Evolutionary conservation across 2,888 invertebrate genomes (phyloP).

Genomic region (Willowsia nigromaculata): DNA sequence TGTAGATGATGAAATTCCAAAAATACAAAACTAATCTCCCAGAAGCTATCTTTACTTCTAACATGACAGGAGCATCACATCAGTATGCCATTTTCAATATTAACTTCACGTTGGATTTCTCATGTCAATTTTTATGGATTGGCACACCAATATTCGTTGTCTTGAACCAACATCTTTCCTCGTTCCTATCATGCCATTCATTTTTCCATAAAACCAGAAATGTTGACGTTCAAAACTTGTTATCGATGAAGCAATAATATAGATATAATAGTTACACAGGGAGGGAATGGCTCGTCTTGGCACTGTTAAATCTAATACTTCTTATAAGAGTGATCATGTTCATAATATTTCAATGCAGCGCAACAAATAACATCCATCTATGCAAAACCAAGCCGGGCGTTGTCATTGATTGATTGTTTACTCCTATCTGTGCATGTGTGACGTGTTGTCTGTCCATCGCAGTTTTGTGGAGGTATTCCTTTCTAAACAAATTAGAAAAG

Average conservation of each 20-base stretch:
- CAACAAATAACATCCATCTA: neutral
- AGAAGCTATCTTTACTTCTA: neutral
- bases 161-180: neutral
- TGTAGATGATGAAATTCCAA: neutral
- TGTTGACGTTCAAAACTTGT: neutral
- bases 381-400: constrained; percentile 48
- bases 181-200: neutral
- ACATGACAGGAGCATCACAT: neutral
- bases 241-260: neutral
- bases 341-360: neutral
- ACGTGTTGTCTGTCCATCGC: neutral
- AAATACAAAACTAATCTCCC: neutral
- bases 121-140: constrained; percentile 7
- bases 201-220: constrained; percentile 3
- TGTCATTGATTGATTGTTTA: constrained; percentile 67
- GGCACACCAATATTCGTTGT: neutral
- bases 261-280: constrained; percentile 14
- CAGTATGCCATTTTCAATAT: neutral
- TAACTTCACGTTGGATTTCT: neutral
- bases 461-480: neutral
- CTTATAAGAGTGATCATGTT: too few relatives aligned
- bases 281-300: neutral
- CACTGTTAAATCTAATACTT: neutral
- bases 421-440: constrained; percentile 14
- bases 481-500: constrained; percentile 51